Evolutionary conservation across 2,888 invertebrate genomes (phyloP), one percentile per base, ranked within the genome.

Genomic region (Tetropium fuscum): DNA sequence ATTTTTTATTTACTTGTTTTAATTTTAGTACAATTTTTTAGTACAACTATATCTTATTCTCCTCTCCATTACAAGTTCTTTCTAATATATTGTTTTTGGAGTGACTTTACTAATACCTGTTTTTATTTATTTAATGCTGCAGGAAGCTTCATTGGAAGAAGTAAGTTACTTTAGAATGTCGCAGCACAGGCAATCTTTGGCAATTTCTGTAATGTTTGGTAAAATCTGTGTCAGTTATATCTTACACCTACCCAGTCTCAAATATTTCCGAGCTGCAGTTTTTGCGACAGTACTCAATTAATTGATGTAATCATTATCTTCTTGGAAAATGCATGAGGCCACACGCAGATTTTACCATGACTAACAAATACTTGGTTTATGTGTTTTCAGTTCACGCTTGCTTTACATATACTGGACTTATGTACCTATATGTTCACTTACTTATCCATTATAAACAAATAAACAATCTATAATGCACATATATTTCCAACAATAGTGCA

Each of bases 91-190:
- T 10, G 22, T 22, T 47, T 43, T 38, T 47, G 15, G 48, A 45
- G 51, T 53, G 54, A 56, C n/a, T n/a, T 43, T 63, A 59, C 58
- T 61, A 53, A 58, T 57, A 41, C n/a, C 53, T 57, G 19, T 63
- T 68, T 62, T 53, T 60, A 43, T 64, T 64, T 59, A 51, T 63
- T 63, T 71, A 66, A 64, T 73, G 77, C 79, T 72, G 36, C 87
- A 96, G 96, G 87, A 96, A 95, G 84, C 89, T 97, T 75, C 94
- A 94, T 83, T 97, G 97, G 97, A 97, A 94, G 84, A 95, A 94
- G 96, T 96, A 89, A 94, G 92, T 90, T 51, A 22, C 6, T 40
- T 53, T 36, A 40, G 18, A 40, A 15, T 40, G 20, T 48, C 13
- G 18, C 15, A 11, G n/a, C 16, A 20, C 2, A 20, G 15, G 13